Evolutionary conservation across 1,140 invertebrate genomes (phyloP).

Genomic region (Luehdorfia chinensis): DNA sequence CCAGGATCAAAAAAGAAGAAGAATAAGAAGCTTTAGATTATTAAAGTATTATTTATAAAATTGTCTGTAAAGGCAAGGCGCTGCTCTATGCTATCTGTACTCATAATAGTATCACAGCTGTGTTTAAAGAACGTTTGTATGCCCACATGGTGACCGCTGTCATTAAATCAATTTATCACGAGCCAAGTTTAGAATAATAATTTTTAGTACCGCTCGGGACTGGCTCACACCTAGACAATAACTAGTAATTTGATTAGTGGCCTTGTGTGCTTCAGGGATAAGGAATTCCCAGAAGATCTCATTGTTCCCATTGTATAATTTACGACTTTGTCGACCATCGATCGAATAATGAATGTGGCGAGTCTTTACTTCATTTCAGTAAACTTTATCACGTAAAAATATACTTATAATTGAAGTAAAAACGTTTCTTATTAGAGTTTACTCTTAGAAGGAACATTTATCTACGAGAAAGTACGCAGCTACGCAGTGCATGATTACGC

Average conservation of each 20-base stretch:
- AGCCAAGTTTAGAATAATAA: slow-evolving; percentile 55
- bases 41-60: slow-evolving; percentile 14
- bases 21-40: too few relatives aligned
- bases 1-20: too few relatives aligned
- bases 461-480: too few relatives aligned
- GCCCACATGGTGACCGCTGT: slow-evolving; percentile 43
- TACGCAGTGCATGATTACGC: too few relatives aligned
- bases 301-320: slow-evolving; percentile 12
- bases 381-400: too few relatives aligned
- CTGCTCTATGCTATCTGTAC: slow-evolving; percentile 22
- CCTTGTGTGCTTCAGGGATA: slow-evolving; percentile 34
- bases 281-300: slow-evolving; percentile 24
- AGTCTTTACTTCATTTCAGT: too few relatives aligned
- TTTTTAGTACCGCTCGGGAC: slow-evolving; percentile 47
- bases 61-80: slow-evolving; percentile 19
- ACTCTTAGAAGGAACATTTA: too few relatives aligned
- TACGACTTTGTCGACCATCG: slow-evolving; percentile 3
- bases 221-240: slow-evolving; percentile 57
- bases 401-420: too few relatives aligned
- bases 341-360: too few relatives aligned
- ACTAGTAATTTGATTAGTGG: slow-evolving; percentile 54
- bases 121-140: slow-evolving; percentile 50
- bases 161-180: slow-evolving; percentile 68
- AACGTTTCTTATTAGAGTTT: too few relatives aligned
- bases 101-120: slow-evolving; percentile 47